Base-by-base conservation (phyloP, 2,888 invertebrate genomes). In the Cryptocheilus praepositus region DNA sequence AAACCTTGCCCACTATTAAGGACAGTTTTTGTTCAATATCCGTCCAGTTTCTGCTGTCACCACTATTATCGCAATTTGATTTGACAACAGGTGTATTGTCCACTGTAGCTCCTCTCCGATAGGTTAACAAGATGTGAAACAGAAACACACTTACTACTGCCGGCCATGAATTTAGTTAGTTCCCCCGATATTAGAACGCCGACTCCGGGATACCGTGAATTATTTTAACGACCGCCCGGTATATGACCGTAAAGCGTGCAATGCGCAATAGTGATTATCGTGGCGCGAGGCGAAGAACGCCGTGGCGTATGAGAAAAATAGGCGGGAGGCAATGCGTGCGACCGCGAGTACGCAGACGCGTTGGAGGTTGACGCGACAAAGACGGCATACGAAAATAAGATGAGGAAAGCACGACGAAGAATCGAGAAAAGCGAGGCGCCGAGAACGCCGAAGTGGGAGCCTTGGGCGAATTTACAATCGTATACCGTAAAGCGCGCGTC, bases 231-330 rank as follows among this genome's bases (percentile, higher is more conserved):
- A 61, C 43, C 63, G 64, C 63, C 67, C 60, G 60, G 64, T 73
- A 57, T 67, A 61, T 52, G 18, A 49, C 45, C 57, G 57, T 64
- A 36, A 36, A 11, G 36, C 36, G 36, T 36, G 36, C 36, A 36
- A 36, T 11, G 70, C 71, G 67, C 73, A 76, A 75, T 81, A 79
- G 67, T 72, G 80, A 81, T 81, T 81, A 82, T 80, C 71, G 59
- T 58, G 18, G 54, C 59, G 21, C 58, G 21, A 13, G 13, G 16
- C 1, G 5, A 44, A 36, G 49, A 46, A n/a, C 22, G 28, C 44
- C 45, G 18, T 45, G 49, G 18, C 16, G 45, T 43, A 43, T 45
- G 13, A 36, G 36, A 15, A 18, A 28, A 18, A 15, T 16, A 51
- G 44, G 21, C 5, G n/a, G 13, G 43, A 43, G 51, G 11, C 22